phyloP scores from a whole-genome alignment of 1,140 invertebrate genomes.

The Ceratina australensis region DNA sequence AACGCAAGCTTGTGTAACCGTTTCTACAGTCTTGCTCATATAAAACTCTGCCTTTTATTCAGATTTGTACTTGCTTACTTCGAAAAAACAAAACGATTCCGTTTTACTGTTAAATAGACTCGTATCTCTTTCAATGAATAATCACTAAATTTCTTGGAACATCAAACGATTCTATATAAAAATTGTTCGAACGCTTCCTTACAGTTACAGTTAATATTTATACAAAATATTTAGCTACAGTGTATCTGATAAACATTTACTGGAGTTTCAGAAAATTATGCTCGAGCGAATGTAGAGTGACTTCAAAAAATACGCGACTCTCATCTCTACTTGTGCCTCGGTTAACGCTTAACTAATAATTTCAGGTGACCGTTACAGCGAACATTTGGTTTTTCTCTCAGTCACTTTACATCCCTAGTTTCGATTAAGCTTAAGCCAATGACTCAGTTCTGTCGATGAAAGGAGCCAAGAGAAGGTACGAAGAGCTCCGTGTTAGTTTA shows the following conservation, averaged over 20 bases:
- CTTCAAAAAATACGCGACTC: no score
- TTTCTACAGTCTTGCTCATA: neutral
- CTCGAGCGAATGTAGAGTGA: conserved; percentile 1
- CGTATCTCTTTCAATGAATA: neutral
- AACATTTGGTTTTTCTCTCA: no score
- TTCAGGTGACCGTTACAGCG: no score
- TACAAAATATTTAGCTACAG: neutral
- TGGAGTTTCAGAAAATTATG: neutral
- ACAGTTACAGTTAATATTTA: neutral
- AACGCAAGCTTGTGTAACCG: conserved; percentile 24
- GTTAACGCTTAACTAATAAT: no score
- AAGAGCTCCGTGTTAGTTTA: conserved; percentile 20
- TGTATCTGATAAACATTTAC: neutral
- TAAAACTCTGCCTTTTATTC: neutral
- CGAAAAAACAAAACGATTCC: neutral
- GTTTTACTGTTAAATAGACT: neutral
- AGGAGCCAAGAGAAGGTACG: conserved; percentile 27
- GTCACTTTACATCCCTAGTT: conserved; percentile 41
- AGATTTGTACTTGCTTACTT: conserved; percentile 7
- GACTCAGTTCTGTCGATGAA: conserved; percentile 22
- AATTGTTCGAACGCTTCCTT: neutral
- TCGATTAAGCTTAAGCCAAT: conserved; percentile 66
- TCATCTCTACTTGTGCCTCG: no score
- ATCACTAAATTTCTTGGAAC: neutral
- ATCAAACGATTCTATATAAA: neutral